Evolutionary conservation across 2,113 vertebrate genomes (phyloP), one percentile per base, ranked within the genome.

Genomic region (Lepus timidus): DNA sequence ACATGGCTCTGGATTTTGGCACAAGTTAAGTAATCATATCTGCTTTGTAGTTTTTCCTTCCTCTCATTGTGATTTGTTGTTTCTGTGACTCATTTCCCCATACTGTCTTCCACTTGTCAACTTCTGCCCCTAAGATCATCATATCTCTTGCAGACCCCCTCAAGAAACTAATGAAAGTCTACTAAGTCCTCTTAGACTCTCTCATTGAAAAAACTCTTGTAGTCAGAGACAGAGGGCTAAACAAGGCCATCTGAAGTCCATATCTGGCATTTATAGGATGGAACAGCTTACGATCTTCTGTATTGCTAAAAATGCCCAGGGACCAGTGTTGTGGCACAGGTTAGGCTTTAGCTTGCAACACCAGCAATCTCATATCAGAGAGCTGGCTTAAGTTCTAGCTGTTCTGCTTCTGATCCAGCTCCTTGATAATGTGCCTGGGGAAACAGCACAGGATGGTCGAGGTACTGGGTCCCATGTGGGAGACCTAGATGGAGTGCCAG

Each of bases 121-220:
- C 8, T 44, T 19, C 19, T 67, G 27, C 3, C 81, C 25, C 27
- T 81, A 78, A 49, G 31, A 36, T 36, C 22, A 84, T 39, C 22
- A 83, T 39, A 39, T 58, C 62, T 78, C 78, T 76, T 95, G 36
- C 14, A 85, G 29, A 73, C 19, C 36, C 23, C 10, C 74, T 73
- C 74, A 65, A 93, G 49, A 92, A 86, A 79, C 55, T 55, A 92
- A 31, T 20, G 4, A 85, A 78, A 68, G 7, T 79, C 88, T 88
- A 19, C 36, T 73, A 78, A 92, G 44, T 68, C 8, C 10, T 61
- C 33, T 4, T 49, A 58, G 29, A 73, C 8, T 8, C 0, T 73
- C 51, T 75, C n/a, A 0, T 68, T 81, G n/a, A 58, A 91, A 75
- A 81, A 52, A 84, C 11, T n/a, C 3, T 29, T 9, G n/a, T 49